A percentile compares a stretch with the other conserved stretches of the same genome.
phyloP scores from a whole-genome alignment of 1,140 invertebrate genomes.

The Danaus plexippus region DNA sequence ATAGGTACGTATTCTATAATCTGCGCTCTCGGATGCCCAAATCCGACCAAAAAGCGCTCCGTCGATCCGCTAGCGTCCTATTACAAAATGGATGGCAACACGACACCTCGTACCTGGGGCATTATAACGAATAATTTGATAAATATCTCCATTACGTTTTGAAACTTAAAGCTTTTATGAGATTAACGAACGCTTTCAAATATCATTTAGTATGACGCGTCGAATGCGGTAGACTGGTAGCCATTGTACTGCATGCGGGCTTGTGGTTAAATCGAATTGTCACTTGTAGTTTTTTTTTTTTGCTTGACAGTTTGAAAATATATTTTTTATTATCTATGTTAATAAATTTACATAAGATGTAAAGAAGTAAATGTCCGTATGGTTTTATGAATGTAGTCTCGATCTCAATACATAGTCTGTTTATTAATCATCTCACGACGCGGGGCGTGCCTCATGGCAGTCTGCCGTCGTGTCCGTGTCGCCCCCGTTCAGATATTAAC shows the following conservation, averaged over 20 bases:
- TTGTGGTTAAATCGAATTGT: conserved; percentile 15
- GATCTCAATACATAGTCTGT: conserved; percentile 12
- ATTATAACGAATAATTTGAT: conserved; percentile 41
- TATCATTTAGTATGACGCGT: conserved; percentile 28
- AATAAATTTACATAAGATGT: too few relatives aligned
- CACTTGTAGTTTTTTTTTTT: conserved; percentile 11
- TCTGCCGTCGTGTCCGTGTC: conserved; percentile 20
- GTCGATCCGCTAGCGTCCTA: conserved; percentile 13
- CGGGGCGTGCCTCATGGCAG: conserved; percentile 16
- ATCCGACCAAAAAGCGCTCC: too few relatives aligned
- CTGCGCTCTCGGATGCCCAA: too few relatives aligned
- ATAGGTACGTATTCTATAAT: too few relatives aligned
- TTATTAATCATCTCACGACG: conserved; percentile 41
- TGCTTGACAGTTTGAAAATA: not conserved
- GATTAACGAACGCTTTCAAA: conserved; percentile 36
- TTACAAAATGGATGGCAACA: conserved; percentile 27
- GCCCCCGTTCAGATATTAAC: conserved; percentile 37
- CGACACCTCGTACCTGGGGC: conserved; percentile 36
- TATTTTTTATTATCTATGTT: not conserved
- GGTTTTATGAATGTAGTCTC: too few relatives aligned
- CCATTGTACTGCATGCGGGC: conserved; percentile 17
- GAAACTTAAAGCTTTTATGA: conserved; percentile 34
- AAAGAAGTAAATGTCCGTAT: too few relatives aligned
- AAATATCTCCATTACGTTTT: conserved; percentile 35
- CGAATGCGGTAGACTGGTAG: conserved; percentile 16